Conservation (phyloP, 1,140 invertebrate species). For the Ceratosolen fusciceps region DNA sequence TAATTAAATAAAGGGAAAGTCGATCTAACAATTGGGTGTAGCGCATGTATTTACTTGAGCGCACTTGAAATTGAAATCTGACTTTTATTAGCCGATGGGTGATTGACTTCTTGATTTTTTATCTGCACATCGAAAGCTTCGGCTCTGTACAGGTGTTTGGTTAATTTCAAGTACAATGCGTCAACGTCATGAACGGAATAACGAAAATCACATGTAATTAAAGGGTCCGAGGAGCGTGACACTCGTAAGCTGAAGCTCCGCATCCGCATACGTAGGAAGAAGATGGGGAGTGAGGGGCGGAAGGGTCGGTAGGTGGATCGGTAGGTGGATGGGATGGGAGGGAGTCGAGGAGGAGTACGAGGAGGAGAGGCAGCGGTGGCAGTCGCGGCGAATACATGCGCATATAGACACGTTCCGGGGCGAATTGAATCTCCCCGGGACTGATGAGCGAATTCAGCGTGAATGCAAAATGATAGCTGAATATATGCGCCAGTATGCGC, state of each 20-base stretch:
- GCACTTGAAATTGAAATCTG: not conserved
- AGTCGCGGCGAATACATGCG: not conserved
- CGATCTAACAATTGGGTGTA: no score
- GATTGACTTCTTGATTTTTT: not conserved
- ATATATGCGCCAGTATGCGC: not conserved
- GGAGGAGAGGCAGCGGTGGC: no score
- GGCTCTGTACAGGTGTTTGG: not conserved
- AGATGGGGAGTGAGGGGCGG: no score
- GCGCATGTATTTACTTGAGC: not conserved
- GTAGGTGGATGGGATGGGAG: no score
- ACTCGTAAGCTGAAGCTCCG: slow-evolving; percentile 12
- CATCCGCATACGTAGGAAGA: not conserved
- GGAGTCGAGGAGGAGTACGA: no score
- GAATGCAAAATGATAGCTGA: slow-evolving; percentile 45
- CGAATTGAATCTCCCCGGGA: slow-evolving; percentile 37
- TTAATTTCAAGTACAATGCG: slow-evolving; percentile 37
- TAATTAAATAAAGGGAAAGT: no score
- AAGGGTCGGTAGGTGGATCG: no score
- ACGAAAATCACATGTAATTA: slow-evolving; percentile 47
- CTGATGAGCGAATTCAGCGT: slow-evolving; percentile 34
- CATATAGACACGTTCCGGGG: not conserved
- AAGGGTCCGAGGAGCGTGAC: slow-evolving; percentile 34
- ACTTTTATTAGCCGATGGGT: not conserved
- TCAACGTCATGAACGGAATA: slow-evolving; percentile 42
- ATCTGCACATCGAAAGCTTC: not conserved